A percentile compares a stretch with the other conserved stretches of the same genome.
phyloP scores from a whole-genome alignment of 2,888 invertebrate species.

The Imbricaverruca yamaguchii region DNA sequence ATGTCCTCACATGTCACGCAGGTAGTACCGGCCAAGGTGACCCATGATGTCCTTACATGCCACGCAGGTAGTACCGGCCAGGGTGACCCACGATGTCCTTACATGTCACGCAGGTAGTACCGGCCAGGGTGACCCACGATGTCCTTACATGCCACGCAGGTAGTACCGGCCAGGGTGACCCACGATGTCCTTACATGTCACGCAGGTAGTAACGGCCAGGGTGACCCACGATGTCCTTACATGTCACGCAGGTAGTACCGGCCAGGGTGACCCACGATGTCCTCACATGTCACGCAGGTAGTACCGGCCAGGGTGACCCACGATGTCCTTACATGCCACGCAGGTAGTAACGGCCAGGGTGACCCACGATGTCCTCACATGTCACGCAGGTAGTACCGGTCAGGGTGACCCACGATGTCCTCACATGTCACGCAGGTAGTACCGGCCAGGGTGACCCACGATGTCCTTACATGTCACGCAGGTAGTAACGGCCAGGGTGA shows the following conservation, averaged over 20 bases:
- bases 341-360: constrained; percentile 88
- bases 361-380: constrained; percentile 91
- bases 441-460: constrained; percentile 88
- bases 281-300: constrained; percentile 88
- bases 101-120: constrained; percentile 83
- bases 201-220: constrained; percentile 89
- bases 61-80: constrained; percentile 86
- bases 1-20: constrained; percentile 91
- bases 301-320: constrained; percentile 90
- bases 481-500: neutral
- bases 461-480: constrained; percentile 53
- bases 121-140: constrained; percentile 92
- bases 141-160: constrained; percentile 84
- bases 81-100: constrained; percentile 91
- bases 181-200: constrained; percentile 87
- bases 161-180: constrained; percentile 93
- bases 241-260: constrained; percentile 88
- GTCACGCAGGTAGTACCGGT: constrained; percentile 86
- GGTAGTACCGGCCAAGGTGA: constrained; percentile 87
- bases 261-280: constrained; percentile 88
- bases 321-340: constrained; percentile 89
- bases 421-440: constrained; percentile 87
- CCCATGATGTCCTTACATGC: constrained; percentile 93
- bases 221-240: constrained; percentile 88
- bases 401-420: constrained; percentile 89